Evolutionary conservation across 2,113 vertebrate genomes (phyloP).

Genomic region (Agapornis roseicollis): DNA sequence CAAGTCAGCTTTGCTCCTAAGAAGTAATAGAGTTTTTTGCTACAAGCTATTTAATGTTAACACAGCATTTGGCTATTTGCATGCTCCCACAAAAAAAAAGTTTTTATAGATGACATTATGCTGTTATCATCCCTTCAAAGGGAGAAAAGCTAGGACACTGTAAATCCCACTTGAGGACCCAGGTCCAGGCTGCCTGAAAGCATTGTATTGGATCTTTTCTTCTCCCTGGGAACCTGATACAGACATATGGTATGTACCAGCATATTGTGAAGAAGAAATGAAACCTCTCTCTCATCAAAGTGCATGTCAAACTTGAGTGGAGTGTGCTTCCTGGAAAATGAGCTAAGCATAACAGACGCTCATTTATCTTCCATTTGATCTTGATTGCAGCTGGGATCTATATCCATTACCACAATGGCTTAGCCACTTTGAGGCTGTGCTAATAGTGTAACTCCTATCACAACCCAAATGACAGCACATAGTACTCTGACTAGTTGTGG

Average conservation of each 20-base stretch:
- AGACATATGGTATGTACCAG: conserved; percentile 32
- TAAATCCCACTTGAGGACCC: not conserved
- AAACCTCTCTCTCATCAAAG: conserved; percentile 43
- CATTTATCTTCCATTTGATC: conserved; percentile 69
- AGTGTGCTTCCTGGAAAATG: conserved; percentile 45
- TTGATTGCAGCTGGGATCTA: conserved; percentile 36
- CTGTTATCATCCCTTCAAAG: conserved; percentile 22
- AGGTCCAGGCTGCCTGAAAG: conserved; percentile 1
- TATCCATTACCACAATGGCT: conserved; percentile 6
- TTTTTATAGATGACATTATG: conserved; percentile 3
- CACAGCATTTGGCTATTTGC: conserved; percentile 6
- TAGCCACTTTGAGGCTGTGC: not conserved
- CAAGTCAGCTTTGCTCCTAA: not conserved
- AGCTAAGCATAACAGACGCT: conserved; percentile 37
- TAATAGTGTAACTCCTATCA: not conserved
- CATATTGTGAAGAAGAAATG: conserved; percentile 41
- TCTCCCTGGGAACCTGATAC: conserved; percentile 3
- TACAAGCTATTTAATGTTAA: conserved; percentile 11
- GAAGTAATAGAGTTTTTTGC: not conserved
- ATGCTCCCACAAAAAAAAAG: not conserved
- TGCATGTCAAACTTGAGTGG: conserved; percentile 2
- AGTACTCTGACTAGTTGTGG: not conserved
- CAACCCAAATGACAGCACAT: not conserved
- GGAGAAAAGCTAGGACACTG: not conserved
- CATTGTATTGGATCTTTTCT: conserved; percentile 4